Conservation (phyloP, 2,888 invertebrate species). For the Amphimallon solstitiale region DNA sequence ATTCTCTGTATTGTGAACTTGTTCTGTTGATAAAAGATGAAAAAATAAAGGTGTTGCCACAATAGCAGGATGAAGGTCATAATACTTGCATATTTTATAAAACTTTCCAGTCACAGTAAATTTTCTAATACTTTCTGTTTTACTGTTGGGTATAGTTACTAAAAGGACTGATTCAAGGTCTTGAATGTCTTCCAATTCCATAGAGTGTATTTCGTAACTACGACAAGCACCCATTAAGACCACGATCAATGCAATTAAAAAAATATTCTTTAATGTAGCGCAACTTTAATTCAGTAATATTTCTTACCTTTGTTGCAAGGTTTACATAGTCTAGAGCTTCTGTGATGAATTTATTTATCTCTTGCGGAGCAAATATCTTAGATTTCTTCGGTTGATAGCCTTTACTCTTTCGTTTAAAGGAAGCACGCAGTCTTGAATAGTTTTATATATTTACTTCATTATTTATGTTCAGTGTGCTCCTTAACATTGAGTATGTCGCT, state of each 20-base stretch:
- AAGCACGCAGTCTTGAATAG: conserved; percentile 42
- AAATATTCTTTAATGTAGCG: too few species aligned
- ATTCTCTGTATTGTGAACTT: conserved; percentile 12
- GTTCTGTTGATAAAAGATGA: neutral
- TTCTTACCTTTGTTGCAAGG: conserved; percentile 23
- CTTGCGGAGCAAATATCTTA: conserved; percentile 45
- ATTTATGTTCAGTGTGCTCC: conserved; percentile 23
- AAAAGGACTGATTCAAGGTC: conserved; percentile 28
- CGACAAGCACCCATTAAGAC: conserved; percentile 42
- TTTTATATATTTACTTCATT: conserved; percentile 44
- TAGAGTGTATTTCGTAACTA: conserved; percentile 37
- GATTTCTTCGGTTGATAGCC: conserved; percentile 47
- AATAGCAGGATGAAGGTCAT: too few species aligned
- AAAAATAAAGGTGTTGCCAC: too few species aligned
- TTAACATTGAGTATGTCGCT: conserved; percentile 20
- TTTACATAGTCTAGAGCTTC: conserved; percentile 43
- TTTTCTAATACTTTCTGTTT: too few species aligned
- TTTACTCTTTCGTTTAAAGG: conserved; percentile 43
- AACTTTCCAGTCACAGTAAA: too few species aligned
- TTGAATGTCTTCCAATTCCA: conserved; percentile 39
- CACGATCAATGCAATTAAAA: conserved; percentile 37
- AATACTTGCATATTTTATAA: too few species aligned
- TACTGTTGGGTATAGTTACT: too few species aligned
- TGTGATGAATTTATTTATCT: conserved; percentile 47
- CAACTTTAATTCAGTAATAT: too few species aligned